These are phyloP conservation scores for Siderastrea siderea DNA, from an alignment of 92 coral and sea anemone genomes.

Conservation along the genomic window DNA sequence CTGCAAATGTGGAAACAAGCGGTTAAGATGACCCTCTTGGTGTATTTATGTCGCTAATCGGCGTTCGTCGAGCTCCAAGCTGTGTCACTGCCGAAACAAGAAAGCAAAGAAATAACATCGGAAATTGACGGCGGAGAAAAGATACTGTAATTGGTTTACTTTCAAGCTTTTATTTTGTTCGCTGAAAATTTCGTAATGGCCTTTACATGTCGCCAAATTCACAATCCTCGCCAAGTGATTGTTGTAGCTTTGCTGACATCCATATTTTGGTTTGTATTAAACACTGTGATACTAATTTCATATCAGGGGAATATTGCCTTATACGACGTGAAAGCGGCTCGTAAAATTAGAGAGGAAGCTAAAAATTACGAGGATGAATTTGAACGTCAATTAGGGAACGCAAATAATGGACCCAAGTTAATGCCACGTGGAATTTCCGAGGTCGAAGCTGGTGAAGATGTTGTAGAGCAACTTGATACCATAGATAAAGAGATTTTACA, in stretches of 20 bases:
- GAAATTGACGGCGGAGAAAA: background rate
- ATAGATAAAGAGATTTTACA: conserved; percentile 9
- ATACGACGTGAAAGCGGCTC: background rate
- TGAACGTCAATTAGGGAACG: background rate
- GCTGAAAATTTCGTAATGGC: conserved; percentile 16
- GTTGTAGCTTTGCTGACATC: conserved; percentile 82
- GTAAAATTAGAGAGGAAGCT: background rate
- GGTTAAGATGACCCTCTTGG: background rate
- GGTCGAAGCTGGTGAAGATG: background rate
- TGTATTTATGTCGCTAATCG: background rate
- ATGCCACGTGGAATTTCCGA: conserved; percentile 41
- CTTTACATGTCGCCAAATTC: conserved; percentile 16
- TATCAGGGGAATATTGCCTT: conserved; percentile 71
- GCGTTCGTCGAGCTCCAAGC: background rate
- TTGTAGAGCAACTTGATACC: conserved; percentile 18
- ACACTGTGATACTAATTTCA: conserved; percentile 74
- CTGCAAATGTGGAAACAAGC: background rate
- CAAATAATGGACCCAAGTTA: background rate
- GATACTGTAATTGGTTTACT: background rate
- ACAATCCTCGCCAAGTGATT: conserved; percentile 72
- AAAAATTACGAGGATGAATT: background rate
- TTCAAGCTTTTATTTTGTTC: no score
- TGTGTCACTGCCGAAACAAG: conserved; percentile 11
- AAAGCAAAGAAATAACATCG: conserved; percentile 21
- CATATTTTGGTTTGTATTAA: conserved; percentile 84